A percentile compares a stretch with the other conserved stretches of the same genome.
These are phyloP conservation scores for Emydocephalus ijimae DNA, from an alignment of 2,113 vertebrate species.

Conservation along the genomic window DNA sequence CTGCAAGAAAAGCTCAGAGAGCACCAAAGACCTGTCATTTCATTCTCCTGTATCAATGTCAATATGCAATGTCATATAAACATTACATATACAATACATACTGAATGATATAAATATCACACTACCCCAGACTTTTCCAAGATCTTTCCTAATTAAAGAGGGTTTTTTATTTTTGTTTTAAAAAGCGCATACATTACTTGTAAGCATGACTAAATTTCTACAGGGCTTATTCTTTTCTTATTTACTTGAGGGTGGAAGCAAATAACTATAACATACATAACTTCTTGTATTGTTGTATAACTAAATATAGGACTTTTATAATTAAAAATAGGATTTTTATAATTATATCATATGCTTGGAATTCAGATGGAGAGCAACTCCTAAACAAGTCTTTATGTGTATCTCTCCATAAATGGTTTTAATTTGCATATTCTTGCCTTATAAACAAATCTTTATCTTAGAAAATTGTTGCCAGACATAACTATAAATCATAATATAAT, in stretches of 20 bases:
- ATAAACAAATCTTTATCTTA: background rate
- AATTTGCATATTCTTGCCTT: background rate
- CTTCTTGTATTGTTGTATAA: background rate
- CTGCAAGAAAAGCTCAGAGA: background rate
- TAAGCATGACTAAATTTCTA: conserved; percentile 1
- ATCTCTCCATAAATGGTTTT: background rate
- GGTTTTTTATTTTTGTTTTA: background rate
- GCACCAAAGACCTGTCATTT: background rate
- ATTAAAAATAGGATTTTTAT: background rate
- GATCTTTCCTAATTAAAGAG: conserved; percentile 1
- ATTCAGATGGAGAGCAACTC: background rate
- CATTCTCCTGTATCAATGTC: background rate
- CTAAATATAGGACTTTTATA: background rate
- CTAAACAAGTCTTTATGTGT: background rate
- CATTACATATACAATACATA: background rate
- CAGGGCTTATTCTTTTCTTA: conserved; percentile 25
- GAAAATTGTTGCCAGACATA: background rate
- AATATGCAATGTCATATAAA: conserved; percentile 36
- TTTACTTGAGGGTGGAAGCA: background rate
- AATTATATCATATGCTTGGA: background rate
- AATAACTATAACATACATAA: background rate
- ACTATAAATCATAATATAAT: background rate
- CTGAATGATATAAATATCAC: background rate
- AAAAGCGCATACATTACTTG: conserved; percentile 15
- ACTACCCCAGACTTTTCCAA: conserved; percentile 1